Evolutionary conservation across 2,888 invertebrate species (phyloP), one percentile per base, ranked within the genome.

Genomic region (Brenthis ino): DNA sequence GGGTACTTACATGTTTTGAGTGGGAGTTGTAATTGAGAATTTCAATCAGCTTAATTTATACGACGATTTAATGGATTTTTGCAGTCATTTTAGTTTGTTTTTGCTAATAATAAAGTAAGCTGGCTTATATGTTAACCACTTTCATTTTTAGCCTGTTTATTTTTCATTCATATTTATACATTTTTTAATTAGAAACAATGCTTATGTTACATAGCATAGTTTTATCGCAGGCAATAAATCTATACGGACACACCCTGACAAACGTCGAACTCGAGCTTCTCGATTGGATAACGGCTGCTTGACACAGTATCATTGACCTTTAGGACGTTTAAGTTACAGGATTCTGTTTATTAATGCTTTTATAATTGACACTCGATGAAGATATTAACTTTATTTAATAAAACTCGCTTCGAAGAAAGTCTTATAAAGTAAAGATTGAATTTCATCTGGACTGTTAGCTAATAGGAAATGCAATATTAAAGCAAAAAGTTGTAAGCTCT

Each of bases 261-360:
- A 54, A 63, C 53, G 54, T 43, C 28, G 8, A 43, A 47, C 28
- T 58, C 66, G 16, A 55, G 54, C 54, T 43, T 58, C 54, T 47
- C 24, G 24, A 66, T 66, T 56, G 69, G 60, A 28, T 69, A 61
- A 69, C 69, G 48, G 55, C 47, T 20, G 37, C 50, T 67, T 67
- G 61, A 64, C 48, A 64, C 50, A 57, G 68, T 68, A 64, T 65
- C 65, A 51, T 68, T 68, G 61, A 69, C 69, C 65, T 50, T 61
- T 43, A 61, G 56, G 61, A 28, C 24, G 28, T 28, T 28, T 28
- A 28, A 28, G 28, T 28, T 33, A 24, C 33, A 47, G 51, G 14
- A 16, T 16, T 51, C n/a, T 12, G 28, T 51, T 14, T n/a, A 51
- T 51, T 11, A 2, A n/a, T 6, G 37, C 1, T 5, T 37, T 37